Base-by-base conservation (phyloP, 2,888 invertebrate species). In the Parnassius mnemosyne region DNA sequence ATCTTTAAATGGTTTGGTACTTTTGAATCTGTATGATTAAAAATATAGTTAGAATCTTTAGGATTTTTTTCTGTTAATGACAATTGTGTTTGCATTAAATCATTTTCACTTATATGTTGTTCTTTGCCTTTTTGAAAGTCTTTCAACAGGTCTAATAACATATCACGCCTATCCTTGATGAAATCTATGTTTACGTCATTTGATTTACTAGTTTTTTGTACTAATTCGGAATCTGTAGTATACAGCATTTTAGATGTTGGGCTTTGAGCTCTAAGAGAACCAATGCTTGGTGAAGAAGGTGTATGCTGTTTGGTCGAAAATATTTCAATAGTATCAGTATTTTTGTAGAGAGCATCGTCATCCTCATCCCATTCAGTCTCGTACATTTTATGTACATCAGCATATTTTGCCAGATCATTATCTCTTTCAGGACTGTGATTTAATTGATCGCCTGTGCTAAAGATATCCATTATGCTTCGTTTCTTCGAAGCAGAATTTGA, bases 321-420 rank as follows among this genome's bases (percentile, higher is more conserved):
- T 51, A 58, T 63, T 20, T 75, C 77, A 61, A 66, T 64, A 34
- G 76, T 66, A 59, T 83, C 83, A 47, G 79, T 70, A 63, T 79
- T 77, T 69, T 81, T 85, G 69, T 92, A 92, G 41, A 92, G 81
- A 61, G 85, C 91, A 67, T 92, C 92, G 70, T 92, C 92, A 69
- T 91, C 91, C 61, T 86, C 89, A 73, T 91, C 85, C 91, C 91
- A 89, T 61, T 83, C 76, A 59, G 77, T 77, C 68, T 87, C 86
- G 70, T 83, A 84, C 49, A 65, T 73, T 79, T 80, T 85, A 49
- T 71, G 74, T 20, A 74, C 69, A 71, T 66, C 76, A 43, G 81
- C 78, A 75, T 73, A 79, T n/a, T 79, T 81, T 55, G 85, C 77
- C 44, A 76, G 64, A 53, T 80, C 76, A 67, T 79, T 71, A 46